phyloP scores from a whole-genome alignment of 2,797 vertebrate species.

The Syndactyla subalaris region DNA sequence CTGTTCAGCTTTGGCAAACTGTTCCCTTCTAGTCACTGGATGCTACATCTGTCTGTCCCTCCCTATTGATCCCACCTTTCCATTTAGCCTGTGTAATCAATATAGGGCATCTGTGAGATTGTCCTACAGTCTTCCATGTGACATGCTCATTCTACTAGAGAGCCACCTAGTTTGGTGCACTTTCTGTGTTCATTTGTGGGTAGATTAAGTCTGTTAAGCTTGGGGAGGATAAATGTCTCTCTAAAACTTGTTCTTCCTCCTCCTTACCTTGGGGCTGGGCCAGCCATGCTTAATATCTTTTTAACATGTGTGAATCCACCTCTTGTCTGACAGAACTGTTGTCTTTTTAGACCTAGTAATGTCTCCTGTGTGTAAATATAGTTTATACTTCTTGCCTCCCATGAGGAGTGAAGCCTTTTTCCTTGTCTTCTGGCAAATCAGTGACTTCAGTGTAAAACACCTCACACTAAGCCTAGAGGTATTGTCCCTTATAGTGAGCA shows the following conservation, averaged over 20 bases:
- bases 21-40: background rate
- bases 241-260: background rate
- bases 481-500: rapidly evolving
- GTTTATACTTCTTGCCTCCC: background rate
- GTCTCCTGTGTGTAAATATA: background rate
- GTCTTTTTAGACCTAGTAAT: background rate
- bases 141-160: background rate
- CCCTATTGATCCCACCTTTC: background rate
- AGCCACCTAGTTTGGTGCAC: background rate
- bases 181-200: background rate
- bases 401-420: background rate
- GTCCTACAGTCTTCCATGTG: background rate
- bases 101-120: background rate
- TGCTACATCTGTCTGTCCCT: background rate
- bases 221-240: background rate
- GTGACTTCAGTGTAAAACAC: background rate
- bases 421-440: background rate
- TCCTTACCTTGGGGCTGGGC: background rate
- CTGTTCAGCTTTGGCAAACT: rapidly evolving
- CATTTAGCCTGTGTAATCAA: background rate
- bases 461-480: background rate
- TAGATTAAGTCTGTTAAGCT: background rate
- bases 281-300: background rate
- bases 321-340: background rate
- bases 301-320: background rate